A percentile compares a stretch with the other conserved stretches of the same genome.
Evolutionary conservation across 2,797 vertebrate species (phyloP).

Genomic region (Acrocephalus scirpaceus): DNA sequence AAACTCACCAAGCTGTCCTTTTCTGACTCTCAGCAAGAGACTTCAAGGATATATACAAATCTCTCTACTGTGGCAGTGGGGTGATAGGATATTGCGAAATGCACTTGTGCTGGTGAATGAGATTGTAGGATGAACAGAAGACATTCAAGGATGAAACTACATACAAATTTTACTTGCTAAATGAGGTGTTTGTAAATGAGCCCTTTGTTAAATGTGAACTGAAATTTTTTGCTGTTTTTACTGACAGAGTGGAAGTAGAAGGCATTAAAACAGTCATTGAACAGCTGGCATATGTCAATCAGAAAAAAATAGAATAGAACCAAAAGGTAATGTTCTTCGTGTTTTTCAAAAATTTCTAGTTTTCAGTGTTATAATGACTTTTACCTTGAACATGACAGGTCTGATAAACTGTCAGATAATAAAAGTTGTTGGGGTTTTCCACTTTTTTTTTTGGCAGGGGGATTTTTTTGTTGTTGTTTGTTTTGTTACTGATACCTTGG

Average conservation of each 20-base stretch:
- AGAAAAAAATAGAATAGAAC: background rate
- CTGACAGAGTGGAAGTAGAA: background rate
- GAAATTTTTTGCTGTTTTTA: background rate
- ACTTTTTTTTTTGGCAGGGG: rapidly evolving
- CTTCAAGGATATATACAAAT: background rate
- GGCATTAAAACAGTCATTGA: background rate
- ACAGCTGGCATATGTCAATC: background rate
- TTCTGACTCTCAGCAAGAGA: conserved; percentile 4
- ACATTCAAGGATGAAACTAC: background rate
- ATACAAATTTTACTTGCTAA: background rate
- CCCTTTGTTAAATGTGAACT: background rate
- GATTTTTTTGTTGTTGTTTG: no score
- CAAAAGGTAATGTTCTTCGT: background rate
- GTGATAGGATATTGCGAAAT: background rate
- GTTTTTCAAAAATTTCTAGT: background rate
- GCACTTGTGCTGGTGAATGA: background rate
- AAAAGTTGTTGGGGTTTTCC: background rate
- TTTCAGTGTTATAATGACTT: background rate
- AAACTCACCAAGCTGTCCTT: background rate
- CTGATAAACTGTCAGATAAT: background rate
- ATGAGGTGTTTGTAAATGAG: background rate
- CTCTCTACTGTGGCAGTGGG: background rate
- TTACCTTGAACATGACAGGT: background rate
- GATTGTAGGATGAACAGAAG: background rate
- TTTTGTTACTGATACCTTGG: background rate